Evolutionary conservation across 2,888 invertebrate genomes (phyloP).

Genomic region (Ctena decussata): DNA sequence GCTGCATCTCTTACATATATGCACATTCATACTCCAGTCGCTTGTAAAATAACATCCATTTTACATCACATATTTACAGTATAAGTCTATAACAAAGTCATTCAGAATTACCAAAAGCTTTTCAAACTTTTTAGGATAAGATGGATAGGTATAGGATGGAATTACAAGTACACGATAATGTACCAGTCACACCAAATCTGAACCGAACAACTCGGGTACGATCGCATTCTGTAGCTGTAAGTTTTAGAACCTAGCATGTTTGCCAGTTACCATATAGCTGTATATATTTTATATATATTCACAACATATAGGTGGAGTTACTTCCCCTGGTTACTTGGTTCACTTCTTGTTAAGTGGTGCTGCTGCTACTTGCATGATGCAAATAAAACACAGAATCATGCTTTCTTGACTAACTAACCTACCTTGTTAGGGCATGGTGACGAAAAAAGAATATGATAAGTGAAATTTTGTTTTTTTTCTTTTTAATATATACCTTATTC

Average conservation of each 20-base stretch:
- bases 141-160: slow-evolving; percentile 83
- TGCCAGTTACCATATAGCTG: slow-evolving; percentile 1
- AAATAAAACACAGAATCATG: neutral
- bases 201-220: slow-evolving; percentile 81
- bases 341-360: neutral
- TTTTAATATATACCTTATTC: too few species aligned
- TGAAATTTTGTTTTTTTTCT: too few species aligned
- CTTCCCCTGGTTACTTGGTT: slow-evolving; percentile 10
- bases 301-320: neutral
- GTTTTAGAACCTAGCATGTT: neutral
- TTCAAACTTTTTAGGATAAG: slow-evolving; percentile 80
- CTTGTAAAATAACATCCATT: too few species aligned
- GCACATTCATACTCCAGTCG: too few species aligned
- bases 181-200: slow-evolving; percentile 83
- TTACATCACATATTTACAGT: too few species aligned
- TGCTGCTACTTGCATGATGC: slow-evolving; percentile 6
- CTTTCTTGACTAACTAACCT: too few species aligned
- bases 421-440: too few species aligned
- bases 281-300: neutral
- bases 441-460: too few species aligned
- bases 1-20: too few species aligned
- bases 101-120: neutral
- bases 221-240: slow-evolving; percentile 55
- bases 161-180: slow-evolving; percentile 80
- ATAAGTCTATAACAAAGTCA: neutral